A percentile compares a stretch with the other conserved stretches of the same genome.
These are phyloP conservation scores for Phocides pigmalion DNA, from an alignment of 1,140 invertebrate species.

Conservation along the genomic window DNA sequence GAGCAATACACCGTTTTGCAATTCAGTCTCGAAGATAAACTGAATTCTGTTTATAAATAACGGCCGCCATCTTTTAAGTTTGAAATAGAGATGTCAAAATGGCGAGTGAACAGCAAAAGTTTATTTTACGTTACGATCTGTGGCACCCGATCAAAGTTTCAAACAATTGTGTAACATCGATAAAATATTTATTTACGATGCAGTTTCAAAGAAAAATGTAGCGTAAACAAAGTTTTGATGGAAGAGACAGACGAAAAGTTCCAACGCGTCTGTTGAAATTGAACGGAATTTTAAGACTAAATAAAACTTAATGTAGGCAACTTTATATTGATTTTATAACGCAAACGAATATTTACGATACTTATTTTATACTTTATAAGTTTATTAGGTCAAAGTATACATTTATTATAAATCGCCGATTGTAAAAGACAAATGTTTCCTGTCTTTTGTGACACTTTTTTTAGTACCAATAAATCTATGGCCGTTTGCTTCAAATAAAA, in stretches of 20 bases:
- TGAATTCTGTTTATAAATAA: constrained; percentile 46
- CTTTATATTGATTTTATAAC: no score
- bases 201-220: constrained; percentile 42
- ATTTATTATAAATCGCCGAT: no score
- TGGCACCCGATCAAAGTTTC: constrained; percentile 55
- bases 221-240: constrained; percentile 28
- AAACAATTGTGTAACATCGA: constrained; percentile 43
- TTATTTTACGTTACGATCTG: constrained; percentile 57
- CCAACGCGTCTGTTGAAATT: constrained; percentile 6
- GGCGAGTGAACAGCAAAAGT: constrained; percentile 53
- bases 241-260: constrained; percentile 19
- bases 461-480: no score
- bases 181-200: constrained; percentile 49
- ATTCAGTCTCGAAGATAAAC: constrained; percentile 24
- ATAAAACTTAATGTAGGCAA: neutral
- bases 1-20: neutral
- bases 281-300: constrained; percentile 9
- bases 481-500: no score
- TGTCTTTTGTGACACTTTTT: no score
- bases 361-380: no score
- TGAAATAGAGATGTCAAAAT: constrained; percentile 60
- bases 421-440: no score
- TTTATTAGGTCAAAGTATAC: no score
- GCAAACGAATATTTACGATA: no score
- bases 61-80: constrained; percentile 59